Percentiles rank a stretch among this genome's conserved stretches.
phyloP scores from a whole-genome alignment of 2,113 vertebrate species.

The Halcyon senegalensis region DNA sequence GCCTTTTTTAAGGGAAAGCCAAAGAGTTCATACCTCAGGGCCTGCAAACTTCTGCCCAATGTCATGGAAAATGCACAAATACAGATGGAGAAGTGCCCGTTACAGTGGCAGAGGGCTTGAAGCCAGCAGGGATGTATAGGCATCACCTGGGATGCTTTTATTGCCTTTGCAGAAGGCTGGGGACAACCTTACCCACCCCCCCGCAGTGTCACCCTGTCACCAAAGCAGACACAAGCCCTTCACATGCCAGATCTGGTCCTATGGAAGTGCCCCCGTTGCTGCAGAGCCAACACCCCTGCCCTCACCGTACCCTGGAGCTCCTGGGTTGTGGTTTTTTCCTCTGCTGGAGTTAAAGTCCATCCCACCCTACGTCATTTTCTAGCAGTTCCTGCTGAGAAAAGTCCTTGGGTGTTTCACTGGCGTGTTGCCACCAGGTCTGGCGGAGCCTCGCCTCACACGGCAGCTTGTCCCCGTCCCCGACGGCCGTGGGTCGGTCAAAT shows the following conservation, averaged over 20 bases:
- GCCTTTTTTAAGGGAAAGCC: background rate
- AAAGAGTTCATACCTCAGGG: background rate
- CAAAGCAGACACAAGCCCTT: background rate
- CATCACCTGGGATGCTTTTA: background rate
- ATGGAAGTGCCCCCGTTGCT: fast-evolving
- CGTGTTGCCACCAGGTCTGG: background rate
- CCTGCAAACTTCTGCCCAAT: background rate
- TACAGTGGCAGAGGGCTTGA: background rate
- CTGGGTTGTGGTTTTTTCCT: background rate
- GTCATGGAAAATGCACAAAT: background rate
- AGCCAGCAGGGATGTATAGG: background rate
- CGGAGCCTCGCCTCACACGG: background rate
- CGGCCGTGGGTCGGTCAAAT: fast-evolving
- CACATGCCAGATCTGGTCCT: background rate
- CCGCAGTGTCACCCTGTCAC: background rate
- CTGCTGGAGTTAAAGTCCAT: background rate
- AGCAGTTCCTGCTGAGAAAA: background rate
- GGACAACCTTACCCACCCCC: background rate
- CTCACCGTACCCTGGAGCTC: background rate
- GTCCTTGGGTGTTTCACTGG: background rate
- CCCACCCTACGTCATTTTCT: background rate
- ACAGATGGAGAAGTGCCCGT: background rate
- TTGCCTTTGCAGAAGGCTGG: background rate
- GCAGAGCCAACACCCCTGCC: background rate
- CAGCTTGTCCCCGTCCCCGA: background rate